phyloP scores from a whole-genome alignment of 1,140 invertebrate species.

The Trichomalopsis sarcophagae region DNA sequence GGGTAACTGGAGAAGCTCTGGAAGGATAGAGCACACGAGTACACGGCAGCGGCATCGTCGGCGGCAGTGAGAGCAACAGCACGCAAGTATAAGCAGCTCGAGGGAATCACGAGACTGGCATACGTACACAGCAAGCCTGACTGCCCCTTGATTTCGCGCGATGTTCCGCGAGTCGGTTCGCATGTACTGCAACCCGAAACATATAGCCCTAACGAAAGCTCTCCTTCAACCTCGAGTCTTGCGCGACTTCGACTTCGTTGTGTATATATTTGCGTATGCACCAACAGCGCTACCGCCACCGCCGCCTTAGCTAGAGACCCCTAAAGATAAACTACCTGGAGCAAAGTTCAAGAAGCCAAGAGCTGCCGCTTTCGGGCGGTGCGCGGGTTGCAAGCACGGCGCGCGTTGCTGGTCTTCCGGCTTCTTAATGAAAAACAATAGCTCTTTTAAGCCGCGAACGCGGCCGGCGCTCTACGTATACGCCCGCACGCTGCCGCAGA shows the following conservation, averaged over 20 bases:
- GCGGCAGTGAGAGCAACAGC: not conserved
- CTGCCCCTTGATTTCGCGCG: not conserved
- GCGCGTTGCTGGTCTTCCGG: not conserved
- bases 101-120: not conserved
- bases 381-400: no score
- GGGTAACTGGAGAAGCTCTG: not conserved
- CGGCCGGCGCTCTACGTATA: no score
- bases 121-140: not conserved
- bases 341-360: conserved; percentile 1
- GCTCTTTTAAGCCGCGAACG: conserved; percentile 2
- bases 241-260: not conserved
- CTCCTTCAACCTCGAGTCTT: not conserved
- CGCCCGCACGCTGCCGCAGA: not conserved
- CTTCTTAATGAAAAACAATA: conserved; percentile 35
- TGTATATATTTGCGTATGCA: not conserved
- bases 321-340: conserved; percentile 24
- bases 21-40: not conserved
- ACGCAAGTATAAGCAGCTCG: not conserved
- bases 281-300: not conserved
- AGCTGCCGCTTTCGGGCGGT: not conserved
- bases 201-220: not conserved
- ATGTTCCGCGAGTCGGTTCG: not conserved
- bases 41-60: no score
- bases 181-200: not conserved
- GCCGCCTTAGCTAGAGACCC: not conserved